Base-by-base conservation (phyloP, 2,888 invertebrate genomes). In the Epiblema foenella region DNA sequence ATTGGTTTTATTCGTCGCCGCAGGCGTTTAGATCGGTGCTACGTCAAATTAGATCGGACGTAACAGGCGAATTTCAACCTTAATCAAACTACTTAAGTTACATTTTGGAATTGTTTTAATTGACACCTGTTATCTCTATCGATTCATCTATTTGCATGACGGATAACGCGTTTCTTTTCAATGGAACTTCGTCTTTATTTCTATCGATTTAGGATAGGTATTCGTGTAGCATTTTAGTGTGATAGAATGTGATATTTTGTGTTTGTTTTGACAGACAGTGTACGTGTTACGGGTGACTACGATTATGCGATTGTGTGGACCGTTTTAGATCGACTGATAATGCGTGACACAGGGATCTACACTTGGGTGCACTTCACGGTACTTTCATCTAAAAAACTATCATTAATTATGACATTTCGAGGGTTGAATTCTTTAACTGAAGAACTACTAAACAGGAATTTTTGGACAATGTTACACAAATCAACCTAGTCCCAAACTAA, bases 181-280 rank as follows among this genome's bases (percentile, higher is more conserved):
- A 24, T 5, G 0, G 33, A 54, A 17, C 54, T n/a, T 42, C 24
- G 20, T 37, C 54, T 60, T 70, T 84, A 78, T 77, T 29, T 62
- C 74, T 81, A 12, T 56, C 7, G n/a, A 56, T 73, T 67, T 62
- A 75, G 72, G 76, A 66, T 72, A 51, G 42, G 75, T 78, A 78
- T 82, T 80, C 78, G 76, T 77, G 63, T 73, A 77, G 75, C 74
- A 79, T 79, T 80, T 77, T 79, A 78, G 78, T 85, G 81, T 82
- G 76, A 68, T 68, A 62, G 37, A 49, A 60, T 62, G 64, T 69
- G 64, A 60, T 78, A 78, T 81, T 75, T 76, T 77, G 82, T 83
- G 73, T 76, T 87, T 92, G 90, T 92, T 93, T 91, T 92, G 93
- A 93, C 91, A 92, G 91, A 80, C 86, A 83, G 87, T 90, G 86